Base-by-base conservation (phyloP, 1,140 invertebrate genomes). In the Drosophila ohnishii region DNA sequence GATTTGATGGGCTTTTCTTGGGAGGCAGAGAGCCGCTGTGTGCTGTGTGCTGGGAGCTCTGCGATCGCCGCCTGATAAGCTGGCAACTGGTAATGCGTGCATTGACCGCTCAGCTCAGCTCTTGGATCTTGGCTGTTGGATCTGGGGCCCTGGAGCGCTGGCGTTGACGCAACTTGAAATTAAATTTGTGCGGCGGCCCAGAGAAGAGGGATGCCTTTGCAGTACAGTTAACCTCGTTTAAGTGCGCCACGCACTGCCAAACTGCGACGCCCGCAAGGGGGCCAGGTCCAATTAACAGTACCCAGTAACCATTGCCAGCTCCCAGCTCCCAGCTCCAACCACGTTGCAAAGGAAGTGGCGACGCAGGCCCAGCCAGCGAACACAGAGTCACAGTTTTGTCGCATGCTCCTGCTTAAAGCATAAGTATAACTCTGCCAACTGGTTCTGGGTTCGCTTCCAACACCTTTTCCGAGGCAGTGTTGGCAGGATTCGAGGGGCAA, bases 151-250 rank as follows among this genome's bases (percentile, higher is more conserved):
- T 48, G 61, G 22, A 72, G 81, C 77, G 47, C 42, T 75, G 56
- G 35, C 65, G 75, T 86, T 83, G 75, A 88, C 83, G 83, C 79
- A 86, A 86, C 79, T 70, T 67, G 39, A 80, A 86, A 86, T 86
- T 83, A 87, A 79, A 86, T 86, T 86, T 79, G 78, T 69, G 78
- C 57, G 51, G 63, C 67, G 65, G 48, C 64, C 42, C 71, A 73
- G 58, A 55, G 67, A 61, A 59, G 69, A 61, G 47, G 37, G 70
- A 44, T 80, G 83, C 65, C 74, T 87, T 65, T 71, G 50, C 70
- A 82, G 83, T 86, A 86, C 83, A 87, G 83, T 86, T 86, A 86
- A 83, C 82, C 84, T 87, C 61, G 76, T 86, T 86, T 86, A 86
- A 87, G 83, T 87, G 76, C 79, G 79, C 76, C 80, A 84, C 80